A percentile compares a stretch with the other conserved stretches of the same genome.
Conservation (phyloP, 2,888 invertebrate genomes). For the Drosophila longiperda region DNA sequence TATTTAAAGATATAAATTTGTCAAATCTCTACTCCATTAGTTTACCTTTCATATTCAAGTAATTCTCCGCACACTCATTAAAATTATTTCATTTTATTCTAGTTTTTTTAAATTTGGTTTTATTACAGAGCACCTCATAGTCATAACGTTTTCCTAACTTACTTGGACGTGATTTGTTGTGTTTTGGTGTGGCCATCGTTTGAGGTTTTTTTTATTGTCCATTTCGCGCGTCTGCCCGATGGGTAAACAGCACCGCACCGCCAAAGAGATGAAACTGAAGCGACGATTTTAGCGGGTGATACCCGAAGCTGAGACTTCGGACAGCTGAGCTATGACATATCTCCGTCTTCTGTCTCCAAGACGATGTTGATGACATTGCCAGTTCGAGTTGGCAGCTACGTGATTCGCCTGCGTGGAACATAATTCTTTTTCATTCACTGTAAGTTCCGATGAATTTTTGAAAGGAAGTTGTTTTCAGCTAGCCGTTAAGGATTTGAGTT, state of each 20-base stretch:
- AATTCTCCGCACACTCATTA: neutral
- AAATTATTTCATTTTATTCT: neutral
- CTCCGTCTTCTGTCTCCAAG: slow-evolving; percentile 28
- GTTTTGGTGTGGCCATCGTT: slow-evolving; percentile 61
- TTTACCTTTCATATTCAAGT: neutral
- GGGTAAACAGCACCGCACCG: slow-evolving; percentile 72
- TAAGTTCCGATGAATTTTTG: slow-evolving; percentile 62
- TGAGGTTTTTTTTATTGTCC: slow-evolving; percentile 58
- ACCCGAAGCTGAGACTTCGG: slow-evolving; percentile 39
- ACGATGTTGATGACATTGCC: slow-evolving; percentile 57
- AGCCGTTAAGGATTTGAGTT: slow-evolving; percentile 42
- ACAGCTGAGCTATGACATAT: slow-evolving; percentile 48
- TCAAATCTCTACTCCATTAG: neutral
- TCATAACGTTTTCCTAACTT: neutral
- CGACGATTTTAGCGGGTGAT: slow-evolving; percentile 75
- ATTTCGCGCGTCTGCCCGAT: slow-evolving; percentile 62
- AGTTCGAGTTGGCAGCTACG: slow-evolving; percentile 62
- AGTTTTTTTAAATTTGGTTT: too few relatives aligned
- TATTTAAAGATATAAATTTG: neutral
- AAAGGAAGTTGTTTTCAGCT: neutral
- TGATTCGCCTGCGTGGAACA: slow-evolving; percentile 65
- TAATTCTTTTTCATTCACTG: slow-evolving; percentile 42
- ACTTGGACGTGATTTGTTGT: slow-evolving; percentile 36
- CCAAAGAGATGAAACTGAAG: slow-evolving; percentile 72
- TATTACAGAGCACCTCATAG: slow-evolving; percentile 21